Evolutionary conservation across 2,797 vertebrate genomes (phyloP).

Genomic region (Ctenopoma kingsleyae): DNA sequence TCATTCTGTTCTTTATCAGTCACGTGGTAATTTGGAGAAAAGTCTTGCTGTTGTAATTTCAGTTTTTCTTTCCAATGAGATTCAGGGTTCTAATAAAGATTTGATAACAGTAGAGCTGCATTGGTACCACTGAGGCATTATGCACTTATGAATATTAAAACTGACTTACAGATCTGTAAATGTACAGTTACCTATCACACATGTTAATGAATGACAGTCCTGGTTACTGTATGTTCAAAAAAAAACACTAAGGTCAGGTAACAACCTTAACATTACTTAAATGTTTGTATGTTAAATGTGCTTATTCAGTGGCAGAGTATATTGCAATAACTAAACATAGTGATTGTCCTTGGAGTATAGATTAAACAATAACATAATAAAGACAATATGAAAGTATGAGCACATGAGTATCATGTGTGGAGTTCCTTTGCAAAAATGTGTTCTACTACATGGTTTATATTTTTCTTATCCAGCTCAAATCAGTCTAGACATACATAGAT

Average conservation of each 20-base stretch:
- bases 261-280: background rate
- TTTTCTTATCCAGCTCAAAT: slow-evolving; percentile 2
- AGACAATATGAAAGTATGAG: background rate
- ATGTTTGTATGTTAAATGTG: background rate
- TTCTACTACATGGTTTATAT: slow-evolving; percentile 11
- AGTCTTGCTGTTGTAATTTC: background rate
- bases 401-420: background rate
- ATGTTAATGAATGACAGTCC: background rate
- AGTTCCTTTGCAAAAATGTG: background rate
- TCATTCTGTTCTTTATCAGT: background rate
- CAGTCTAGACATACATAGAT: slow-evolving; percentile 21
- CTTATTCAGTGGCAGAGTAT: background rate
- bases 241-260: background rate
- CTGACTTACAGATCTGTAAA: background rate
- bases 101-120: background rate
- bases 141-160: background rate
- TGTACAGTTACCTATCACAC: background rate
- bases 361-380: background rate
- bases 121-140: background rate
- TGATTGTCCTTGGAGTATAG: too few species aligned
- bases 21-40: background rate
- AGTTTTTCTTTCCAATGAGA: slow-evolving; percentile 1
- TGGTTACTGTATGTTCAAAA: too few species aligned
- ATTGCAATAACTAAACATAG: background rate
- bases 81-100: slow-evolving; percentile 43